phyloP scores from a whole-genome alignment of 2,113 vertebrate genomes.

The Tinamus guttatus region DNA sequence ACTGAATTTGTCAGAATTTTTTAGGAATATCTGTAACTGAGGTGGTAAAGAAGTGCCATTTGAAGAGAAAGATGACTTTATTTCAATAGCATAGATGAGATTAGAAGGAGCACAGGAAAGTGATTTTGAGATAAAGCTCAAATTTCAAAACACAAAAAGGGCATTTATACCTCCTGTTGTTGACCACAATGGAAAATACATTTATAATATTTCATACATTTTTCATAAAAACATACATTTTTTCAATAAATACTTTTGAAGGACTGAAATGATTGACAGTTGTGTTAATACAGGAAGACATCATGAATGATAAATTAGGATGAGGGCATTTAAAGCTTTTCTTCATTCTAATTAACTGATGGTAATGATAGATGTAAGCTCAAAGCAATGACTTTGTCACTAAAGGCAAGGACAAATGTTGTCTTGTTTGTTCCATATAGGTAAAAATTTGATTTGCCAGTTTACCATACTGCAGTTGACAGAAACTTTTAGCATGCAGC shows the following conservation, averaged over 20 bases:
- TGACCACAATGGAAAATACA: not conserved
- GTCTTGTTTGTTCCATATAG: slow-evolving; percentile 68
- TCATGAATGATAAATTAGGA: slow-evolving; percentile 59
- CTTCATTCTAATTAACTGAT: slow-evolving; percentile 69
- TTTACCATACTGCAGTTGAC: slow-evolving; percentile 57
- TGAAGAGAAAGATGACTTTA: slow-evolving; percentile 17
- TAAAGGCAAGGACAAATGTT: slow-evolving; percentile 74
- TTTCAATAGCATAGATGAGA: not conserved
- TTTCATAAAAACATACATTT: no score
- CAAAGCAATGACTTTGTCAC: slow-evolving; percentile 63
- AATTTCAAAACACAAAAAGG: slow-evolving; percentile 27
- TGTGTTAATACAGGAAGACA: slow-evolving; percentile 31
- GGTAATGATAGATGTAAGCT: slow-evolving; percentile 69
- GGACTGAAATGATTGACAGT: slow-evolving; percentile 34
- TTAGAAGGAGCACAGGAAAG: not conserved
- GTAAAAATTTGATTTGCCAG: slow-evolving; percentile 62
- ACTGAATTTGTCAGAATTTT: not conserved
- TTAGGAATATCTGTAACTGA: not conserved
- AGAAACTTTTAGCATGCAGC: slow-evolving; percentile 63
- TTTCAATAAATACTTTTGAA: not conserved
- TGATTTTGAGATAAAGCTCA: slow-evolving; percentile 40
- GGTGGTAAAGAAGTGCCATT: not conserved
- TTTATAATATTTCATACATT: no score
- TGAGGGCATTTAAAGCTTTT: slow-evolving; percentile 42
- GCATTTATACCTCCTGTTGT: not conserved